Conservation (phyloP, 2,888 invertebrate genomes). For the Cepaea hortensis region DNA sequence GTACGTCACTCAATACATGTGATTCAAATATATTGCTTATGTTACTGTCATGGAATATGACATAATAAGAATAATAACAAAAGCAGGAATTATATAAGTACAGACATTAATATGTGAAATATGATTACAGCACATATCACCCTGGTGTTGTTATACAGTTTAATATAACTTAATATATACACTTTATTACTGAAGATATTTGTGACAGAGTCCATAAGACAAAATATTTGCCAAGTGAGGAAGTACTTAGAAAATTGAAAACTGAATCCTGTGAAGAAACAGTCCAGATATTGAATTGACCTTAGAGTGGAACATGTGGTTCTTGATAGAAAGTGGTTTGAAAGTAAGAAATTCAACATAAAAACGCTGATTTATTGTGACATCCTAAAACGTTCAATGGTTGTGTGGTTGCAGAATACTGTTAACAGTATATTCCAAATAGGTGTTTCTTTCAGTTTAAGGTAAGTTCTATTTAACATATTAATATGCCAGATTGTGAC, state of each 20-base stretch:
- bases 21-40: conserved; percentile 41
- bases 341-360: no score
- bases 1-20: neutral
- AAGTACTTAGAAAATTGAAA: conserved; percentile 7
- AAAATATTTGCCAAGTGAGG: neutral
- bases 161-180: conserved; percentile 22
- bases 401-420: no score
- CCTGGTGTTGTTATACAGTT: neutral
- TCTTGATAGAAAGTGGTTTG: no score
- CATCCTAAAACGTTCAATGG: no score
- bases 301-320: no score
- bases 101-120: conserved; percentile 18
- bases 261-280: neutral
- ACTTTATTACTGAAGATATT: neutral
- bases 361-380: no score
- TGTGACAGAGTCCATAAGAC: neutral
- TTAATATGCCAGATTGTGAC: no score
- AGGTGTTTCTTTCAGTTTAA: no score
- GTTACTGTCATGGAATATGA: conserved; percentile 38
- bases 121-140: conserved; percentile 15
- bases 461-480: no score
- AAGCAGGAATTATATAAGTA: conserved; percentile 9
- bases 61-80: conserved; percentile 7
- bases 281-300: no score
- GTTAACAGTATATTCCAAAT: no score